These are phyloP conservation scores for Ladona fulva DNA, from an alignment of 1,140 invertebrate genomes.

Conservation along the genomic window DNA sequence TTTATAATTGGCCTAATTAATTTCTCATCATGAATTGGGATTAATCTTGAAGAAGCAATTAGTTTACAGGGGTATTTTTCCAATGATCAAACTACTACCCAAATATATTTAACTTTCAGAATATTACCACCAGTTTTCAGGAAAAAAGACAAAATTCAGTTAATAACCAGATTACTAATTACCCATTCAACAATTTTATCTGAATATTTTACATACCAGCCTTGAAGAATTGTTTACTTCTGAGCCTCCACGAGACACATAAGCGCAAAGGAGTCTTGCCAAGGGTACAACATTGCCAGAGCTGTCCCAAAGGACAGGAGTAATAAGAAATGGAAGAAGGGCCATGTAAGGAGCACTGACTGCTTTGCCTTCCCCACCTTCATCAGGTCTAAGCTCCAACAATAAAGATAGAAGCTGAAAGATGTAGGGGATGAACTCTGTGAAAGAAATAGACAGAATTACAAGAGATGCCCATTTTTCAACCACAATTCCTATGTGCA, in stretches of 20 bases:
- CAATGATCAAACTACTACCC: no score
- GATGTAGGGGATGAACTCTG: constrained; percentile 95
- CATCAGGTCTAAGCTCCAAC: constrained; percentile 62
- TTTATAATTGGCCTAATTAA: no score
- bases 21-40: no score
- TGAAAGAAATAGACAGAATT: constrained; percentile 32
- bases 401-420: constrained; percentile 93
- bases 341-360: constrained; percentile 78
- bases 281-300: constrained; percentile 86
- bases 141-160: no score
- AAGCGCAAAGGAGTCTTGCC: constrained; percentile 79
- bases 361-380: constrained; percentile 26
- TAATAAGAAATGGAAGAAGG: constrained; percentile 78
- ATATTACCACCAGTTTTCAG: no score
- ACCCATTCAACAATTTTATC: no score
- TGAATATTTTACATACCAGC: constrained; percentile 40
- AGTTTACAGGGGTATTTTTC: no score
- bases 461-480: not conserved
- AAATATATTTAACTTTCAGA: no score
- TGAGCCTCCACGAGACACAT: constrained; percentile 60
- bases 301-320: constrained; percentile 84
- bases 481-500: no score
- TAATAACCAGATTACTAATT: no score
- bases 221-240: constrained; percentile 62
- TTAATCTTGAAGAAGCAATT: no score